Evolutionary conservation across 2,888 invertebrate species (phyloP), one percentile per base, ranked within the genome.

Genomic region (Belgica antarctica): DNA sequence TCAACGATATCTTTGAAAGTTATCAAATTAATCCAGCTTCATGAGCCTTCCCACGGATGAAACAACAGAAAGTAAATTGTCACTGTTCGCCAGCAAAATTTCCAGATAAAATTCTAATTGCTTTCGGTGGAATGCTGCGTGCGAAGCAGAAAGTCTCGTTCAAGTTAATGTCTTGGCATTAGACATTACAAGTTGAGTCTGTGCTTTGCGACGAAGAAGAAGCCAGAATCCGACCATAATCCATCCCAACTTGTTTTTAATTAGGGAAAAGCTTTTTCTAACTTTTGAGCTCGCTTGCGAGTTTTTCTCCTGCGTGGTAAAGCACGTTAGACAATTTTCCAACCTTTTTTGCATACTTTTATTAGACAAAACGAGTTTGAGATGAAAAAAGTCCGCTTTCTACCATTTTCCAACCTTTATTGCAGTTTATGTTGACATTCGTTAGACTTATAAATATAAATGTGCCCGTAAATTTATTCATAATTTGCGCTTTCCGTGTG

Each of bases 341-440:
- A 57, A 22, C 19, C 25, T 24, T 8, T 3, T n/a, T 57, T 57
- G 25, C 19, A 12, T 5, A 57, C 2, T 7, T 12, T 4, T n/a
- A 15, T 7, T n/a, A 41, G 15, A 41, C 41, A n/a, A 41, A 12
- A 41, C 10, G 52, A 5, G n/a, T n/a, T n/a, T n/a, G n/a, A n/a
- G n/a, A n/a, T n/a, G n/a, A 41, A 41, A 41, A 41, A 41, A 41
- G 10, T 41, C 12, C 34, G 12, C 12, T 34, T 34, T 34, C 34
- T 15, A 41, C 15, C 12, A n/a, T 41, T 41, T 52, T 15, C 59
- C 59, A 59, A n/a, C n/a, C n/a, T 68, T 68, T 57, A 68, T 31
- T 68, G 68, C 57, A 68, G 24, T 68, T 68, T 68, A 68, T 57
- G 68, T 24, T 68, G 68, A 46, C 68, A 68, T 57, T 57, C 57